These are phyloP conservation scores for Catharus minimus DNA, from an alignment of 2,113 vertebrate genomes.

Conservation along the genomic window DNA sequence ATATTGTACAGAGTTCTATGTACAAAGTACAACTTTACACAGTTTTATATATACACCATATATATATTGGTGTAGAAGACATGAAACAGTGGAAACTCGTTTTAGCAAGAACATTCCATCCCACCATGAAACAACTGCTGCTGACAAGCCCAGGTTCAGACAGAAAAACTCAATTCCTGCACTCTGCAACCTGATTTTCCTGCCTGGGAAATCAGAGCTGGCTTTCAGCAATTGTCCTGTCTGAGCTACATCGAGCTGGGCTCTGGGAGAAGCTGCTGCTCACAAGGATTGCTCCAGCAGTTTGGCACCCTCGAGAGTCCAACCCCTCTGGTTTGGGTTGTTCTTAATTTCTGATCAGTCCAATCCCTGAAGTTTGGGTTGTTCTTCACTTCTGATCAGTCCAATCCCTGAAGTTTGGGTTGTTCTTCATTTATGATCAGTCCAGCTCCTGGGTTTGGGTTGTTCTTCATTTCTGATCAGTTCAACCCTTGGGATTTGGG, in stretches of 20 bases:
- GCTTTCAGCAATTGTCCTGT: background rate
- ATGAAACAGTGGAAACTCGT: slow-evolving; percentile 52
- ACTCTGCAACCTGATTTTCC: background rate
- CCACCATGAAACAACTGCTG: slow-evolving; percentile 14
- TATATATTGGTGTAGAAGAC: slow-evolving; percentile 73
- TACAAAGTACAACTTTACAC: slow-evolving; percentile 92
- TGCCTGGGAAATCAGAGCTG: background rate
- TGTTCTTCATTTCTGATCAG: no score
- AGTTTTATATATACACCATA: slow-evolving; percentile 81
- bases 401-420: no score
- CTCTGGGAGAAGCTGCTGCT: slow-evolving; percentile 3
- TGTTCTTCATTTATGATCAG: no score
- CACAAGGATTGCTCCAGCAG: slow-evolving; percentile 47
- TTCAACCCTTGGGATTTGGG: no score
- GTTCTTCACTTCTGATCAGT: no score
- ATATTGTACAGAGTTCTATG: slow-evolving; percentile 93
- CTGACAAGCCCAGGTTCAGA: background rate
- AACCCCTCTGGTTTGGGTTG: background rate
- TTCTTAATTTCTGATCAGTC: background rate
- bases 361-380: no score
- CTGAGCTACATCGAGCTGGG: slow-evolving; percentile 47
- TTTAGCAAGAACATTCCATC: slow-evolving; percentile 64
- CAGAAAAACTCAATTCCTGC: background rate
- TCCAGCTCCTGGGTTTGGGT: no score
- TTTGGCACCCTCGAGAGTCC: slow-evolving; percentile 22